Percentiles rank a stretch among this genome's conserved stretches.
Evolutionary conservation across 1,140 invertebrate genomes (phyloP).

Genomic region (Drosophila ananassae): DNA sequence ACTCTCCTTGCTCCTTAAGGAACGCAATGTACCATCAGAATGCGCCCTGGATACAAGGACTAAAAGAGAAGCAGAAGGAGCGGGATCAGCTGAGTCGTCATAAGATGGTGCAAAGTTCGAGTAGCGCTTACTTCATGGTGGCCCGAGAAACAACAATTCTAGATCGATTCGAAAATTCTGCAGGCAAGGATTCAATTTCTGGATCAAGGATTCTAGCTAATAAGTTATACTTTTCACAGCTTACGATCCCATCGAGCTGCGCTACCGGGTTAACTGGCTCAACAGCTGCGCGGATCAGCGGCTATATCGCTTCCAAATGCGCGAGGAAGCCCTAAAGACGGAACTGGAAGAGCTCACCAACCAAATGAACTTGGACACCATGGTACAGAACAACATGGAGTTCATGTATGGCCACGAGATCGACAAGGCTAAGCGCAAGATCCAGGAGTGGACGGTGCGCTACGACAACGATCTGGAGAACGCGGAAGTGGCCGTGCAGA

Average conservation of each 20-base stretch:
- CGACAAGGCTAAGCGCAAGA: not conserved
- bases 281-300: slow-evolving; percentile 38
- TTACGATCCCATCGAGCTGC: slow-evolving; percentile 41
- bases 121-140: not conserved
- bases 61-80: not conserved
- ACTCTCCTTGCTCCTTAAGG: not conserved
- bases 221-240: slow-evolving; percentile 2
- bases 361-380: not conserved
- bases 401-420: slow-evolving; percentile 25
- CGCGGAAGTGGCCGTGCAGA: slow-evolving; percentile 30
- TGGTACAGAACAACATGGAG: not conserved
- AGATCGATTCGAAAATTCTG: not conserved
- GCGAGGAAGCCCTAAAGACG: slow-evolving; percentile 11
- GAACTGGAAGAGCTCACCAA: slow-evolving; percentile 3
- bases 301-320: not conserved
- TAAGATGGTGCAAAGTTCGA: not conserved
- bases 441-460: slow-evolving; percentile 23
- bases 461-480: slow-evolving; percentile 38
- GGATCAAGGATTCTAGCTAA: no score
- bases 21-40: slow-evolving; percentile 22
- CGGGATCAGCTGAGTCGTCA: not conserved
- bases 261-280: slow-evolving; percentile 55
- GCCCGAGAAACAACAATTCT: not conserved
- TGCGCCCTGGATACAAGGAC: slow-evolving; percentile 25
- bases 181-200: not conserved